Base-by-base conservation (phyloP, 2,797 vertebrate species). In the Pipistrellus kuhlii region DNA sequence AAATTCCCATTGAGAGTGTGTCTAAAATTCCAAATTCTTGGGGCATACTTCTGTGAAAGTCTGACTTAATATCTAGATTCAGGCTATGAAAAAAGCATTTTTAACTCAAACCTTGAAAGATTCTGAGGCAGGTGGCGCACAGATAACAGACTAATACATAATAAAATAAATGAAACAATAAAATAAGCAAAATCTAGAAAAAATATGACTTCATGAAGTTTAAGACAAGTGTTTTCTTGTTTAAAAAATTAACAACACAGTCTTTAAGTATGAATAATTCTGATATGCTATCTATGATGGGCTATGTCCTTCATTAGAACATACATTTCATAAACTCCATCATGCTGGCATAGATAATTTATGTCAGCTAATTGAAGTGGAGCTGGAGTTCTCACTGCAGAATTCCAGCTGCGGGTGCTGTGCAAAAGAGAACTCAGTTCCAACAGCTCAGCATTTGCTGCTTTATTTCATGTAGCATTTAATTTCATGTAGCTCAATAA, bases 261-360 rank as follows among this genome's bases (percentile, higher is more conserved):
- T 81, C 4, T 80, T 72, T 93, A 96, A 97, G 87, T 30, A 90
- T 57, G 91, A 95, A 96, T 96, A 94, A 92, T 80, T 9, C 59
- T 81, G 86, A 90, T 46, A 83, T 62, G n/a, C 1, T 17, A 18
- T 25, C 57, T 62, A 27, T 66, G 27, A 6, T 62, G 81, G 73
- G 64, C 41, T 93, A 93, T 20, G 72, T 8, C 0, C 66, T 82
- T 97, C 1, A 87, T 96, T 96, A 94, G 95, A 91, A 92, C 41
- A 8, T 0, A 15, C 32, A 93, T 95, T 96, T 95, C 92, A 82
- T 92, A 78, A 88, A 51, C 80, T 38, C 75, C 72, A 8, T 15
- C 30, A 30, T 90, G 38, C 41, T 91, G 90, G 94, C 83, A 32
- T 55, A 71, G 44, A 85, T 57, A 93, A 93, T 95, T 97, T 96